Percentiles rank a stretch among this genome's conserved stretches.
Evolutionary conservation across 2,888 invertebrate genomes (phyloP).

Genomic region (Onthophagus sagittarius): DNA sequence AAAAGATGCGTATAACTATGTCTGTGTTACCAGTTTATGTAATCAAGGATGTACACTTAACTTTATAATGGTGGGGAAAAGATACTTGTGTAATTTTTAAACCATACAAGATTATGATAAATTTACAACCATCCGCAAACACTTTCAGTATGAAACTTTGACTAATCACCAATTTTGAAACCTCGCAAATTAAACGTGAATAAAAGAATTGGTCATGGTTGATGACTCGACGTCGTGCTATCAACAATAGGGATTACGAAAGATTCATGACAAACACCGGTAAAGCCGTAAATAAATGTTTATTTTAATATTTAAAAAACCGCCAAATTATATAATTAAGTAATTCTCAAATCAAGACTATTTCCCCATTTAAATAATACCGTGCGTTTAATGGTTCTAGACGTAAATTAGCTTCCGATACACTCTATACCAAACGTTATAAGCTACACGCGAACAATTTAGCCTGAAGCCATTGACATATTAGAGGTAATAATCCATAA

Average conservation of each 20-base stretch:
- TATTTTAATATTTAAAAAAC: neutral
- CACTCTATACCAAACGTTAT: neutral
- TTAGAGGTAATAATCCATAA: neutral
- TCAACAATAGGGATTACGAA: neutral
- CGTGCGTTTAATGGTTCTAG: neutral
- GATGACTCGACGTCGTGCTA: neutral
- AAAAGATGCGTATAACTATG: slow-evolving; percentile 10
- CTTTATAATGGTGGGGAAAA: neutral
- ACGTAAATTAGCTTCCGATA: neutral
- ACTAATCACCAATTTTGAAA: neutral
- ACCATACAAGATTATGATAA: neutral
- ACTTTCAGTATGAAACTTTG: neutral
- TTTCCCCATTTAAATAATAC: neutral
- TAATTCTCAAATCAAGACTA: neutral
- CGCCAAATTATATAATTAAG: neutral
- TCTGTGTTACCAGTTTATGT: slow-evolving; percentile 11
- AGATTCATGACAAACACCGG: neutral
- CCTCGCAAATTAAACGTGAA: neutral
- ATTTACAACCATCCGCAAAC: neutral
- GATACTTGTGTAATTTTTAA: neutral
- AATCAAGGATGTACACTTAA: slow-evolving; percentile 4
- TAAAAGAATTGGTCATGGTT: neutral
- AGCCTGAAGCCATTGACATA: neutral
- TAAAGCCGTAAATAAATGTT: neutral
- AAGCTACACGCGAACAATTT: neutral